Evolutionary conservation across 2,113 vertebrate species (phyloP), one percentile per base, ranked within the genome.

Genomic region (Notiomystis cincta): DNA sequence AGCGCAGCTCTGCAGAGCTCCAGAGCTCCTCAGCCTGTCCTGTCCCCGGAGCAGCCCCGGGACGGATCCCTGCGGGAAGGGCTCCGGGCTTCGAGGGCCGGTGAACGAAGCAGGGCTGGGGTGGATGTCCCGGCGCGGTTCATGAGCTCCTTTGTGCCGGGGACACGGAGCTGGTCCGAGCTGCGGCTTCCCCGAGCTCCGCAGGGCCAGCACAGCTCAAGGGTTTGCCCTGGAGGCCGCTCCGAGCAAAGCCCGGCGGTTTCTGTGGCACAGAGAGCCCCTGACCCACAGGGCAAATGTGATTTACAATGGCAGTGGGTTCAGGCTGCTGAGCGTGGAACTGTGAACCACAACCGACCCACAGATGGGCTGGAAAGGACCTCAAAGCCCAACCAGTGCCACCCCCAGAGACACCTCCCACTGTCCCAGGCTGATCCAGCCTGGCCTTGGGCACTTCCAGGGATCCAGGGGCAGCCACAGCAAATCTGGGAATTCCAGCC

Each of bases 1-100:
- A 95, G 90, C 84, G 66, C 84, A 33, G 47, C 60, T 60, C 37
- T 91, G 90, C 87, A 85, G 84, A 87, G 84, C 84, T 82, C 47
- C 69, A 84, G 86, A 75, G 72, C 64, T 40, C 73, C 85, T 24
- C 78, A 61, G 82, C 90, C 37, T 72, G 47, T 42, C 56, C 82
- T 11, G 31, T 6, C 44, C 53, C 0, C 22, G 60, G 67, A 83
- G 80, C 85, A 38, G 83, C 71, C 64, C 42, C 11, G 37, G 50
- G 44, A 30, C 65, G 78, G 84, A 93, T 84, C 78, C 38, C 7
- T 37, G n/a, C 40, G 58, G 77, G 80, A 80, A 89, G 73, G 78
- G 40, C 21, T 40, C 40, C 40, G 40, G 40, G 56, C 22, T 23
- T n/a, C 15, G 61, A 75, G 77, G 1, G 9, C 82, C 82, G 79